Evolutionary conservation across 2,888 invertebrate genomes (phyloP).

Genomic region (Erebia epiphron): DNA sequence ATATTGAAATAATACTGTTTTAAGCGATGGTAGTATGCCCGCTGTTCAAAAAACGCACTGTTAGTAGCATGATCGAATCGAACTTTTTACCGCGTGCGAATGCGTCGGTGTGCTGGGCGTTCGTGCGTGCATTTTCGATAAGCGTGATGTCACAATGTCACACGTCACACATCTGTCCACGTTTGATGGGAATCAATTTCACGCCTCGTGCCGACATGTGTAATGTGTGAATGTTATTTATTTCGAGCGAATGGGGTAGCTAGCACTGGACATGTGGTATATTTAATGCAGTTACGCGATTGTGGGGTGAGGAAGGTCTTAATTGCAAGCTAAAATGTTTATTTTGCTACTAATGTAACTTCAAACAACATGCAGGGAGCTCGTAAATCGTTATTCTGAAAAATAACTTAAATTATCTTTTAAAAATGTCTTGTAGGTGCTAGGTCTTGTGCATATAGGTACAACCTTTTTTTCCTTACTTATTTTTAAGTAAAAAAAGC

Average conservation of each 20-base stretch:
- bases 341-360: neutral
- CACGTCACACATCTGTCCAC: slow-evolving; percentile 53
- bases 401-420: no score
- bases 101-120: no score
- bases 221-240: slow-evolving; percentile 27
- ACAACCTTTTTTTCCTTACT: no score
- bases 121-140: slow-evolving; percentile 37
- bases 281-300: neutral
- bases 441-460: no score
- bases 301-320: neutral
- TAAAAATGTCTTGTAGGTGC: no score
- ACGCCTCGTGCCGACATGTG: slow-evolving; percentile 46
- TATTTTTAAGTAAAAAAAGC: no score
- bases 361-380: neutral
- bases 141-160: slow-evolving; percentile 38
- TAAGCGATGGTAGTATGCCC: no score
- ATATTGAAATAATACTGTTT: no score
- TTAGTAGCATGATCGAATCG: no score
- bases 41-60: no score
- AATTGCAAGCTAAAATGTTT: neutral
- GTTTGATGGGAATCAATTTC: slow-evolving; percentile 56
- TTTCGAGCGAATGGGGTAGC: slow-evolving; percentile 17
- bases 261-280: slow-evolving; percentile 1
- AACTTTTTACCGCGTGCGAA: no score
- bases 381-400: neutral